Evolutionary conservation across 1,140 invertebrate species (phyloP).

Genomic region (Lucilia sericata): DNA sequence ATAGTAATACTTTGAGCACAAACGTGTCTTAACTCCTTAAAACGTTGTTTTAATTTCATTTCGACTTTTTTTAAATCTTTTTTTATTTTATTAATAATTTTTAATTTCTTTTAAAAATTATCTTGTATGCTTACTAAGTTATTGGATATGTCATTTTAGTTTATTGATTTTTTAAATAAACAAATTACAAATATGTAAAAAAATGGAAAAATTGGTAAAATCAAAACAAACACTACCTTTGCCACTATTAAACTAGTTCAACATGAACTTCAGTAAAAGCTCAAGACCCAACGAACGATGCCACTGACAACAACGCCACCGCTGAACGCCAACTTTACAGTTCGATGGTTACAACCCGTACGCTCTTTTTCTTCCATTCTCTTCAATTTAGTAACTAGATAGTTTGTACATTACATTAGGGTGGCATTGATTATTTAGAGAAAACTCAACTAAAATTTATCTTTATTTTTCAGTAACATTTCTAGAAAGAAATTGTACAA

Average conservation of each 20-base stretch:
- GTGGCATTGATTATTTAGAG: too few species aligned
- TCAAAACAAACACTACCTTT: constrained; percentile 15
- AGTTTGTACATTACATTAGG: not conserved
- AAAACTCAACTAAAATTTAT: too few species aligned
- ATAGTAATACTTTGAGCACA: constrained; percentile 11
- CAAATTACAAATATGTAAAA: not conserved
- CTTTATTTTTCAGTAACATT: too few species aligned
- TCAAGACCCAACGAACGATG: not conserved
- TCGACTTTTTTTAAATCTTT: not conserved
- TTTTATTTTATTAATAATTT: not conserved
- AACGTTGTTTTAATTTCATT: constrained; percentile 32
- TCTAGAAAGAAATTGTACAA: too few species aligned
- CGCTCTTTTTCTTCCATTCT: constrained; percentile 9
- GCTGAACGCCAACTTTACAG: constrained; percentile 21
- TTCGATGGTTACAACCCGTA: constrained; percentile 25
- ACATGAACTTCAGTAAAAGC: not conserved
- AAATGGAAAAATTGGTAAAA: not conserved
- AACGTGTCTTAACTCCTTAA: not conserved
- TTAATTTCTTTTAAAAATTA: not conserved
- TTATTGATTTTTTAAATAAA: not conserved
- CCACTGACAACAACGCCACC: not conserved
- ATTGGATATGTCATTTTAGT: not conserved
- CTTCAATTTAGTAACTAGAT: constrained; percentile 10
- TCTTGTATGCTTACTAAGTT: too few species aligned
- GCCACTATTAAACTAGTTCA: not conserved